Evolutionary conservation across 2,888 invertebrate species (phyloP), one percentile per base, ranked within the genome.

Genomic region (Smittia aterrima): DNA sequence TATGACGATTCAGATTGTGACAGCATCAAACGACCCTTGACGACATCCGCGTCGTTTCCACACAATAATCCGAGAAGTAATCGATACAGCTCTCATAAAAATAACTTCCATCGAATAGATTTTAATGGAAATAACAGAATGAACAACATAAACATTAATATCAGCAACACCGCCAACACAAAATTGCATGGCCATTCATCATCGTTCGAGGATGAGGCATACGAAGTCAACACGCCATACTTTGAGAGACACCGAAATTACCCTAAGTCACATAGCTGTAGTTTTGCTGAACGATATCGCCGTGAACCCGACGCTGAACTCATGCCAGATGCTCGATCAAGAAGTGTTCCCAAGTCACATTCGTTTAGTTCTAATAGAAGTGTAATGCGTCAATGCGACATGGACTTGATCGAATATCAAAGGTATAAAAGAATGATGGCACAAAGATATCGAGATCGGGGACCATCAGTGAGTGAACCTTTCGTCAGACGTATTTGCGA

Each of bases 241-340:
- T 74, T 74, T 47, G 74, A 74, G 16, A 13, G 74, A 1, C 27
- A 83, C 75, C 82, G 82, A 38, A 80, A 81, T 73, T 82, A 83
- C 75, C 83, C 82, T 16, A 83, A 83, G 73, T 83, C 83, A 1
- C 81, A 80, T 76, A 83, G 83, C 75, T 83, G 83, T 76, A 82
- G 81, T 76, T 82, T 83, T 76, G 81, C 80, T 75, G 80, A 81
- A 38, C 70, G 74, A 1, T 79, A 81, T 40, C 80, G 80, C 3
- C 78, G 78, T 11, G 75, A 75, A 53, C 47, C 64, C 9, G 72
- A 66, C 38, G 67, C 71, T 38, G 79, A 11, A 79, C 13, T 67
- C 24, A 81, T 83, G 77, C 82, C 83, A 16, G 76, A 75, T 53
- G 40, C 66, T 20, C 74, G 70, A 16, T 75, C 75, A 32, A 79